Conservation (phyloP, 1,140 invertebrate genomes). For the Cotesia vestalis region DNA sequence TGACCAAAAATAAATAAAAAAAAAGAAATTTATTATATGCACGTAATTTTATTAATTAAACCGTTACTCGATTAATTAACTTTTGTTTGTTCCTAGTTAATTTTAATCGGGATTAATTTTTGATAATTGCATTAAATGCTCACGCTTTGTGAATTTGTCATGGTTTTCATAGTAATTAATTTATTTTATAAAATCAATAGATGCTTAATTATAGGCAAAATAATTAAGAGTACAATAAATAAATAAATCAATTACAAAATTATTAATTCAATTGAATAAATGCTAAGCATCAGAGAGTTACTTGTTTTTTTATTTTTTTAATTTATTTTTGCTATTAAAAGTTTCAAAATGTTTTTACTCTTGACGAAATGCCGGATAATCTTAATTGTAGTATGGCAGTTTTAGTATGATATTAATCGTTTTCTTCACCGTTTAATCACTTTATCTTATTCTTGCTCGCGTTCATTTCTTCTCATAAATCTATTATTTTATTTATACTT, state of each 20-base stretch:
- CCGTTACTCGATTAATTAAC: too few relatives aligned
- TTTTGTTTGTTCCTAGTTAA: too few relatives aligned
- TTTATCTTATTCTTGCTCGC: neutral
- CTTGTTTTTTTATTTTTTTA: neutral
- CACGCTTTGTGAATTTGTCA: neutral
- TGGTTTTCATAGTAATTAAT: neutral
- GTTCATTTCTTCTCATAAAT: neutral
- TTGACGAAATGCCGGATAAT: conserved; percentile 7
- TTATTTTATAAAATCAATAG: neutral
- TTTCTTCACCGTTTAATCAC: conserved; percentile 24
- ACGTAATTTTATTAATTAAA: too few relatives aligned
- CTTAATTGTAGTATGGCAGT: conserved; percentile 54
- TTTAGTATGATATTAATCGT: conserved; percentile 51
- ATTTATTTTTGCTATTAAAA: too few relatives aligned
- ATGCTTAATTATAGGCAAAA: too few relatives aligned
- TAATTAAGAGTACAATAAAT: too few relatives aligned
- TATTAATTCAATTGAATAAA: too few relatives aligned
- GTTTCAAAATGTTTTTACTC: neutral
- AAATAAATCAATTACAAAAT: too few relatives aligned
- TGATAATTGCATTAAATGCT: neutral
- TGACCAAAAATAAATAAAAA: too few relatives aligned
- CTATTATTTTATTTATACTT: neutral
- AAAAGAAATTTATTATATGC: too few relatives aligned
- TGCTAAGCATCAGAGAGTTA: too few relatives aligned
- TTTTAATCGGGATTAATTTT: neutral